A percentile compares a stretch with the other conserved stretches of the same genome.
phyloP scores from a whole-genome alignment of 2,888 invertebrate species.

The Caenorhabditis parvicauda region DNA sequence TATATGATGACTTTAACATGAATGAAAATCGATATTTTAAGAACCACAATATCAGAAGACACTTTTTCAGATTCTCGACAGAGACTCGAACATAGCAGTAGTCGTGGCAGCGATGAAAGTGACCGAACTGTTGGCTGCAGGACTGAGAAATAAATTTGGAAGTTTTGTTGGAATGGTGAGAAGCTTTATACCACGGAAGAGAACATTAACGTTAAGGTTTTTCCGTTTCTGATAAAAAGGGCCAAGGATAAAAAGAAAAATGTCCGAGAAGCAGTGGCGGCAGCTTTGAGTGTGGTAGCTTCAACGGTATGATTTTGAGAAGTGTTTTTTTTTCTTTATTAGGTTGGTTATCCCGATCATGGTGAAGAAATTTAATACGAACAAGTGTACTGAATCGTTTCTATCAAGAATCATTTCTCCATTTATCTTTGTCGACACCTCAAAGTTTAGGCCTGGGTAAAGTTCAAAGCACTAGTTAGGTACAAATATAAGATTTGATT shows the following conservation, averaged over 20 bases:
- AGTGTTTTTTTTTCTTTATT: neutral
- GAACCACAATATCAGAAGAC: neutral
- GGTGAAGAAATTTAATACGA: neutral
- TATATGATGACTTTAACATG: no score
- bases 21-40: neutral
- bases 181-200: no score
- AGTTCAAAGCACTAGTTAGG: no score
- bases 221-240: conserved; percentile 79
- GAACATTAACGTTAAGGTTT: conserved; percentile 33
- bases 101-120: conserved; percentile 83
- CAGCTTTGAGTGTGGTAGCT: conserved; percentile 85
- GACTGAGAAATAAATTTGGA: conserved; percentile 82
- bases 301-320: conserved; percentile 69
- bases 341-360: neutral
- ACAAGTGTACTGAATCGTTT: neutral
- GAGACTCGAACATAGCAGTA: conserved; percentile 90
- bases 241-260: conserved; percentile 93
- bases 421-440: no score
- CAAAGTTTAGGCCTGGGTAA: no score
- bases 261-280: conserved; percentile 81
- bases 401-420: no score
- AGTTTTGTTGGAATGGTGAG: conserved; percentile 72
- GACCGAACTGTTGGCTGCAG: conserved; percentile 78
- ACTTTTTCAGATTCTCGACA: conserved; percentile 74
- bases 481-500: no score